A percentile compares a stretch with the other conserved stretches of the same genome.
phyloP scores from a whole-genome alignment of 2,113 vertebrate genomes.

The Melanerpes formicivorus region DNA sequence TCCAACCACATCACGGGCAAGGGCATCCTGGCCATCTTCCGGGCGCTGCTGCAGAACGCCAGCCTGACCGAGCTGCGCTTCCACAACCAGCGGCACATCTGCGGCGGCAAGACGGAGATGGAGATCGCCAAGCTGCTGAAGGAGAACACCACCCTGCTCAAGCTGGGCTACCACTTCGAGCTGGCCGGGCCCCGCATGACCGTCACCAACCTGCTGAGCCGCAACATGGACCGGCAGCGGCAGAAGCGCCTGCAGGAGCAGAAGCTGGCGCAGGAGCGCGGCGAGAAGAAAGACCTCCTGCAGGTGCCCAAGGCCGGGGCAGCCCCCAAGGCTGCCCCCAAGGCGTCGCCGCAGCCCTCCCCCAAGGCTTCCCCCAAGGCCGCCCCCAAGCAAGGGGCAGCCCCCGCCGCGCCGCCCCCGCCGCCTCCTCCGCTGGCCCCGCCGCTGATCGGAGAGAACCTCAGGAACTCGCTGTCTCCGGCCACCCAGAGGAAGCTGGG shows the following conservation, averaged over 20 bases:
- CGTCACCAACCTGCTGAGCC: slow-evolving; percentile 93
- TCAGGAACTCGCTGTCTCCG: slow-evolving; percentile 88
- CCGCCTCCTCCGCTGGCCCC: slow-evolving; percentile 86
- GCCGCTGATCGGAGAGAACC: slow-evolving; percentile 81
- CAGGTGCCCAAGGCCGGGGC: slow-evolving; percentile 81
- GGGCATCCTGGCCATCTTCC: slow-evolving; percentile 94
- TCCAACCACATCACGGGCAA: slow-evolving; percentile 96
- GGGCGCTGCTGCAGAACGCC: slow-evolving; percentile 89
- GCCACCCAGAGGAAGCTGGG: slow-evolving; percentile 90
- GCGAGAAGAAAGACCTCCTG: slow-evolving; percentile 84
- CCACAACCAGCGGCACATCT: slow-evolving; percentile 98
- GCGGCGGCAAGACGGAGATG: slow-evolving; percentile 97
- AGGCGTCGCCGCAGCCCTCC: slow-evolving; percentile 81
- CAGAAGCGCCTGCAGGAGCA: slow-evolving; percentile 94
- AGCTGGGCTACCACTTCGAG: slow-evolving; percentile 97
- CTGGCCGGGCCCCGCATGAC: slow-evolving; percentile 95
- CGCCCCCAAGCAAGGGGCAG: slow-evolving; percentile 76
- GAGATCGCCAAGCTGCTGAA: slow-evolving; percentile 94
- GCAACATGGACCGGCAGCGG: slow-evolving; percentile 97
- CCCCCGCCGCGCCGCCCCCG: slow-evolving; percentile 73
- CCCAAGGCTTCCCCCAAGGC: slow-evolving; percentile 87
- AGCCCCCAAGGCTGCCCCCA: slow-evolving; percentile 71
- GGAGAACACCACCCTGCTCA: slow-evolving; percentile 93
- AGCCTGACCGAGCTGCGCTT: slow-evolving; percentile 94
- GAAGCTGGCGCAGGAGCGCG: slow-evolving; percentile 85